Conservation (phyloP, 2,888 invertebrate genomes). For the Nephrotoma flavescens region DNA sequence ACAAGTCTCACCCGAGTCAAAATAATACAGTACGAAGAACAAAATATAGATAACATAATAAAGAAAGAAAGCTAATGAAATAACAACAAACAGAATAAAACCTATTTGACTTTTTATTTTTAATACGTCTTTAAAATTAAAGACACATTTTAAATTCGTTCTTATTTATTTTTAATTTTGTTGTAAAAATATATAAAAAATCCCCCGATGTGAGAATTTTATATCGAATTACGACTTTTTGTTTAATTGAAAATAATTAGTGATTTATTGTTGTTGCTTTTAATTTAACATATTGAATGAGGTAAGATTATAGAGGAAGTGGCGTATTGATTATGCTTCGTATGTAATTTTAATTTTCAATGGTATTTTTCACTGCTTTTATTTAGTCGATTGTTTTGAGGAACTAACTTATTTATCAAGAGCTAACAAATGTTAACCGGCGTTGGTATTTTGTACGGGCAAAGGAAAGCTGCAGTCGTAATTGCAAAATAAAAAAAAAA, state of each 20-base stretch:
- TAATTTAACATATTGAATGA: not conserved
- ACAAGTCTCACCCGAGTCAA: not conserved
- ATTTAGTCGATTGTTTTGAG: not conserved
- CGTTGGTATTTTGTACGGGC: too few relatives aligned
- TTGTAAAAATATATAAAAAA: not conserved
- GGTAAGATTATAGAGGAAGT: not conserved
- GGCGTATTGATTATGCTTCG: not conserved
- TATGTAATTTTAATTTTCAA: not conserved
- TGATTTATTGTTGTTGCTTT: not conserved
- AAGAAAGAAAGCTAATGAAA: not conserved
- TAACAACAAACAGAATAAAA: not conserved
- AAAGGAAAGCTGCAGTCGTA: too few relatives aligned
- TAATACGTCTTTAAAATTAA: not conserved
- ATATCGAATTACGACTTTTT: not conserved
- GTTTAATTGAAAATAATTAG: not conserved
- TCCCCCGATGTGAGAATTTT: conserved; percentile 2
- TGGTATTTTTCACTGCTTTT: too few relatives aligned
- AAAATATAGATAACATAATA: not conserved
- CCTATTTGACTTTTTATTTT: not conserved
- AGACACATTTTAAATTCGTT: not conserved
- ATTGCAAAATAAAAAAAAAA: too few relatives aligned
- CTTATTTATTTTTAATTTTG: not conserved
- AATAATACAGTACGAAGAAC: not conserved
- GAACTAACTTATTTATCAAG: too few relatives aligned
- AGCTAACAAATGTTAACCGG: too few relatives aligned